Evolutionary conservation across 1,140 invertebrate species (phyloP).

Genomic region (Phortica variegata): DNA sequence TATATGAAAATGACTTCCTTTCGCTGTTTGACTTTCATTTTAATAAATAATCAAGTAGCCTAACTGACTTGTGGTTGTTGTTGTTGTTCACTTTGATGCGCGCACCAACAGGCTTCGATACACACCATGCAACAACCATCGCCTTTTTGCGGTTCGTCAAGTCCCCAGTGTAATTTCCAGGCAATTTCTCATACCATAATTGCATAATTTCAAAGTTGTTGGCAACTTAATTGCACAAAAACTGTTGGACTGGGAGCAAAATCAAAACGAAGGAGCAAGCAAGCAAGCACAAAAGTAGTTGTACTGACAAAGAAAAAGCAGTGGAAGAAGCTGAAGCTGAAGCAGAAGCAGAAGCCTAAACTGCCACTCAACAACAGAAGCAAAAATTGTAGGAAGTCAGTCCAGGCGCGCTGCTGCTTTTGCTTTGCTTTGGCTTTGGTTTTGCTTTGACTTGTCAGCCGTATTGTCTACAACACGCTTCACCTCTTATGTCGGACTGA

Average conservation of each 20-base stretch:
- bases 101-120: no score
- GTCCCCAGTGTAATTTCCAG: constrained; percentile 50
- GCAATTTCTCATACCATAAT: constrained; percentile 56
- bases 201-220: constrained; percentile 57
- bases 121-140: no score
- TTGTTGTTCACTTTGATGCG: no score
- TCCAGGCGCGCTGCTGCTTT: neutral
- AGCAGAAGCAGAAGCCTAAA: no score
- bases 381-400: neutral
- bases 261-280: no score
- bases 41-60: constrained; percentile 52
- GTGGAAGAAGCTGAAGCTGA: no score
- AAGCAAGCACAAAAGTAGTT: no score
- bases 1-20: constrained; percentile 54
- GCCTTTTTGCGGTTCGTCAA: constrained; percentile 41
- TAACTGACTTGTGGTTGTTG: constrained; percentile 7
- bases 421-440: constrained; percentile 3
- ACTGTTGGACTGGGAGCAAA: no score
- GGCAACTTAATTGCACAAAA: constrained; percentile 54
- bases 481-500: no score
- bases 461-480: no score
- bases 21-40: constrained; percentile 54
- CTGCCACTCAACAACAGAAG: no score
- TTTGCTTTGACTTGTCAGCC: constrained; percentile 19
- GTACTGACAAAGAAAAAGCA: no score